Base-by-base conservation (phyloP, 2,888 invertebrate species). In the Pseudeuparius sepicola region DNA sequence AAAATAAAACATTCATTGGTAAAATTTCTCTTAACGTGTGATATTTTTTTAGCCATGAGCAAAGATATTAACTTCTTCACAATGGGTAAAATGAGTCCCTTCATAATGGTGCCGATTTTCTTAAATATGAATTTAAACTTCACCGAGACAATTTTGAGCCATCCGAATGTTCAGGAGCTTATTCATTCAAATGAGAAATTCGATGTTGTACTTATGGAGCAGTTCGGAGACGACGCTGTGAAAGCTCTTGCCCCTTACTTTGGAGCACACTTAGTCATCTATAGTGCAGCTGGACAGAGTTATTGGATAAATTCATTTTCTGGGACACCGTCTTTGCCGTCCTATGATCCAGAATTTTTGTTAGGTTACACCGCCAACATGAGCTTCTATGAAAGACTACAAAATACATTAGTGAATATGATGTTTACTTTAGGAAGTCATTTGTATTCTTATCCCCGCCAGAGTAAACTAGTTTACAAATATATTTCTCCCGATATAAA, bases 341-440 rank as follows among this genome's bases (percentile, higher is more conserved):
- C 70, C 1, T 68, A 64, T 52, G 60, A 67, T 17, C 67, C 71
- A 0, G 65, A 68, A 31, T 59, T 60, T 10, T 61, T 65, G 37
- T 43, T 64, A 11, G 37, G 37, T 14, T 38, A 36, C 12, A 35
- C 44, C 15, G 25, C 35, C 14, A 34, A 29, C 20, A 44, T 44
- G 44, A 35, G 38, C 11, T 45, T 42, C 28, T 29, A 36, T 11
- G 40, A 45, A 31, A 13, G 45, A 31, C 3, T 42, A 17, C 31
- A 37, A 14, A 45, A 45, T 26, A 30, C 38, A 4, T n/a, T 45
- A 2, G 37, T 43, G 13, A 41, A 39, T 31, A 24, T 71, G 18
- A n/a, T n/a, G n/a, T n/a, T n/a, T n/a, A n/a, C n/a, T n/a, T n/a
- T n/a, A n/a, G n/a, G n/a, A n/a, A 34, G 36, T 11, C 36, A 40